phyloP scores from a whole-genome alignment of 2,113 vertebrate genomes.

The Lepus americanus region DNA sequence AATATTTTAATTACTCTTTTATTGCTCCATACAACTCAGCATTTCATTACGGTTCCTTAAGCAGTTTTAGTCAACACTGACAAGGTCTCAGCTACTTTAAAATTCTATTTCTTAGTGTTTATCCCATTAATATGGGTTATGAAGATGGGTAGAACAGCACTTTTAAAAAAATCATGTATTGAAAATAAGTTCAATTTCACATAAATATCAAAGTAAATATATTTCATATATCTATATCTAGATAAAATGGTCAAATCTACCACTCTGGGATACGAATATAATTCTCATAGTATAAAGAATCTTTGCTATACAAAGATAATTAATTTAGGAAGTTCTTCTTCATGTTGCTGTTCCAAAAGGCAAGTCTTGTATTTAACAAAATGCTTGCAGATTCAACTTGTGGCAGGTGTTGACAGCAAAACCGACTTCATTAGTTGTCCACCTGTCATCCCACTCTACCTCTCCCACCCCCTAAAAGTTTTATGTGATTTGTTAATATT shows the following conservation, averaged over 20 bases:
- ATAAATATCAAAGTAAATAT: background rate
- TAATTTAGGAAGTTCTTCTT: background rate
- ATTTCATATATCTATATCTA: background rate
- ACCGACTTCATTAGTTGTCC: background rate
- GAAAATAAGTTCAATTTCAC: background rate
- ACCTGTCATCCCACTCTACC: rapidly evolving
- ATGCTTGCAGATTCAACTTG: background rate
- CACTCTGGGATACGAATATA: background rate
- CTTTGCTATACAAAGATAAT: background rate
- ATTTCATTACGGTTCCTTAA: background rate
- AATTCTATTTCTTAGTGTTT: slow-evolving; percentile 11
- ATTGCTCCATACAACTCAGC: background rate
- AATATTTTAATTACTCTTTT: background rate
- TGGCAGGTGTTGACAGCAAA: slow-evolving; percentile 35
- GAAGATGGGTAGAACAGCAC: background rate
- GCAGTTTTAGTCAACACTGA: background rate
- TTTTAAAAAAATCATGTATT: too few relatives aligned
- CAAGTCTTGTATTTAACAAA: background rate
- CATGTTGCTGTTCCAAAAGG: background rate
- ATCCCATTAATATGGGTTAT: background rate
- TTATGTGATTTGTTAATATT: slow-evolving; percentile 60
- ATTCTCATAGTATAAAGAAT: background rate
- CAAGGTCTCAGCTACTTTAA: background rate
- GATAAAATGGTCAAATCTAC: background rate
- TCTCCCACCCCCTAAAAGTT: background rate